phyloP scores from a whole-genome alignment of 2,797 vertebrate genomes.

The Crotalus adamanteus region DNA sequence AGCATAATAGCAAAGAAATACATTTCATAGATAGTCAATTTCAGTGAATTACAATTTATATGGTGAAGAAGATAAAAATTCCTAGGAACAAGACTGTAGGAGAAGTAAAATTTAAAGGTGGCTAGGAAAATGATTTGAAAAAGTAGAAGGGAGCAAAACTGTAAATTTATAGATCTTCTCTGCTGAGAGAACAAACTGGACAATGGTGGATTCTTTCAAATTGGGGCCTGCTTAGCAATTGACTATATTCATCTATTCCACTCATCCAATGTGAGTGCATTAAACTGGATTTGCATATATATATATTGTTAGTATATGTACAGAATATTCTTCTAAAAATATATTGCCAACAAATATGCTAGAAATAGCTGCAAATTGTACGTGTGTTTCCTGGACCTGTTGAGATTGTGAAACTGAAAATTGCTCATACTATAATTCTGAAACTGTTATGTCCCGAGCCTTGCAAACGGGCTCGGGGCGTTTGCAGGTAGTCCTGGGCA shows the following conservation, averaged over 20 bases:
- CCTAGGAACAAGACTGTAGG: background rate
- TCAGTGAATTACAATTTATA: background rate
- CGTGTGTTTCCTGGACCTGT: background rate
- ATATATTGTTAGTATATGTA: background rate
- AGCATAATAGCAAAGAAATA: background rate
- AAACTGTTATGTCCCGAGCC: too few relatives aligned
- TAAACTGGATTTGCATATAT: background rate
- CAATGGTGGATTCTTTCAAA: background rate
- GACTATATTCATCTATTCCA: background rate
- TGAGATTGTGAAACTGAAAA: background rate
- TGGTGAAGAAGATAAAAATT: background rate
- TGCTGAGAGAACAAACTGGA: background rate
- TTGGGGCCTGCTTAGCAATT: background rate
- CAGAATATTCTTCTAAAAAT: constrained; percentile 6
- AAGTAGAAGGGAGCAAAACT: background rate
- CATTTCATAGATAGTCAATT: background rate
- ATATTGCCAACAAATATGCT: background rate
- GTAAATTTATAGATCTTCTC: background rate
- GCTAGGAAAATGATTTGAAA: background rate
- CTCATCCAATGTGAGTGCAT: background rate
- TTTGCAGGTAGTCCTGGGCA: too few relatives aligned
- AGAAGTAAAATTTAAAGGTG: background rate
- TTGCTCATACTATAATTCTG: background rate
- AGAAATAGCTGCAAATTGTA: background rate
- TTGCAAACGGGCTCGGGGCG: too few relatives aligned